Base-by-base conservation (phyloP, 2,113 vertebrate genomes). In the Rhinoptilus africanus region DNA sequence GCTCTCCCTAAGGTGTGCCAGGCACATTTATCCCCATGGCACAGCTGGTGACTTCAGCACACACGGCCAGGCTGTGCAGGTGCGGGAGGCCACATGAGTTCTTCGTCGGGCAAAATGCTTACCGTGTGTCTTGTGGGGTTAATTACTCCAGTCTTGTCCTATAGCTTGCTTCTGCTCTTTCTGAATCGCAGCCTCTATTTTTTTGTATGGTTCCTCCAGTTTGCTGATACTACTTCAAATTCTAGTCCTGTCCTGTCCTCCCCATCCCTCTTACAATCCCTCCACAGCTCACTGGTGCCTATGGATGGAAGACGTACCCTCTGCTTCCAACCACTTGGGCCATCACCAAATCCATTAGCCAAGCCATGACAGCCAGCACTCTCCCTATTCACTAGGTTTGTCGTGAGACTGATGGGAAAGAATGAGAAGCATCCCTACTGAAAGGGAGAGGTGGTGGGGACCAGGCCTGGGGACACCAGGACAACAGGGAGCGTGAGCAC, bases 331-430 rank as follows among this genome's bases (percentile, higher is more conserved):
- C 5, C 35, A 18, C 20, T 39, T 39, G 28, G 34, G 17, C 27
- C 18, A 30, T 39, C 77, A 45, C 9, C 5, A 19, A 32, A 35
- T 60, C 5, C 28, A 54, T 9, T 73, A 67, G 47, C 57, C 4
- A 3, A 45, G 2, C 0, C 0, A 3, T 56, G 13, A 28, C 28
- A 90, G 4, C 17, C n/a, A 9, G 2, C 8, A 8, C 9, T 16
- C 50, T 21, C 19, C 23, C 26, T 1, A 3, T 8, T 69, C 28
- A 34, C 7, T 34, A 24, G 24, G 6, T 1, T 82, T 16, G n/a
- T 34, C 24, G 24, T 27, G 14, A 83, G 10, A 34, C 19, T 50
- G 12, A 69, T 23, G 9, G 24, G n/a, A 80, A 84, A 59, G 15
- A 27, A 4, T 18, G 16, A 1, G 2, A 6, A 11, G 5, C 30